A percentile compares a stretch with the other conserved stretches of the same genome.
Evolutionary conservation across 2,797 vertebrate genomes (phyloP).

Genomic region (Peromyscus aztecus): DNA sequence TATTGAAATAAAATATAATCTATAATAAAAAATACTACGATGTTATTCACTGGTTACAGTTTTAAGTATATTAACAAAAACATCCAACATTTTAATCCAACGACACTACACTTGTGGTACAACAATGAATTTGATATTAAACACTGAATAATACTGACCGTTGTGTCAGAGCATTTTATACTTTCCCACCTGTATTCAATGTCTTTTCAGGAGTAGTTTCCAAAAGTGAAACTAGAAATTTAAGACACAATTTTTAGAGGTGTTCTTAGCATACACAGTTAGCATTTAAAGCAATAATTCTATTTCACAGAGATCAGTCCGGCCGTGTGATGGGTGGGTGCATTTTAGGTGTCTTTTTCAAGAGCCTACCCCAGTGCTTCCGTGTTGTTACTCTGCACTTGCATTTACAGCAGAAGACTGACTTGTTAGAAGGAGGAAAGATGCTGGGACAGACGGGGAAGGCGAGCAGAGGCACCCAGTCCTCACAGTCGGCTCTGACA

Average conservation of each 20-base stretch:
- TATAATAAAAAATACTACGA: conserved; percentile 85
- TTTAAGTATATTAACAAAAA: conserved; percentile 81
- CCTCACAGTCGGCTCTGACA: not conserved
- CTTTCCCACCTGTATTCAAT: conserved; percentile 60
- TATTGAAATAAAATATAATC: conserved; percentile 87
- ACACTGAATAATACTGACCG: conserved; percentile 79
- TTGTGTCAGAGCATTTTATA: conserved; percentile 66
- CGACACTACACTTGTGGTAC: conserved; percentile 69
- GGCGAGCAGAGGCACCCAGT: not conserved
- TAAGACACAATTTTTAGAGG: conserved; percentile 70
- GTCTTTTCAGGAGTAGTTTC: conserved; percentile 61
- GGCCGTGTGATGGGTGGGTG: conserved; percentile 13
- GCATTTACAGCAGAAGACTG: conserved; percentile 59
- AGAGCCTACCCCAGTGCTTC: not conserved
- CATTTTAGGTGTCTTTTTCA: not conserved
- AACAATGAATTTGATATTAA: conserved; percentile 76
- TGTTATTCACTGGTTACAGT: conserved; percentile 83
- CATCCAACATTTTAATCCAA: conserved; percentile 77
- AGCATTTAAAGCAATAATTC: conserved; percentile 64
- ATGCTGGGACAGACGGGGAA: not conserved
- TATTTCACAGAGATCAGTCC: conserved; percentile 63
- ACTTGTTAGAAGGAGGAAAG: conserved; percentile 31
- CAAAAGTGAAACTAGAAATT: conserved; percentile 67
- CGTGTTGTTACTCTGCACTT: conserved; percentile 44
- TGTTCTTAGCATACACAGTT: conserved; percentile 58